Evolutionary conservation across 2,113 vertebrate species (phyloP).

Genomic region (Cyphomyrus discorhynchus): DNA sequence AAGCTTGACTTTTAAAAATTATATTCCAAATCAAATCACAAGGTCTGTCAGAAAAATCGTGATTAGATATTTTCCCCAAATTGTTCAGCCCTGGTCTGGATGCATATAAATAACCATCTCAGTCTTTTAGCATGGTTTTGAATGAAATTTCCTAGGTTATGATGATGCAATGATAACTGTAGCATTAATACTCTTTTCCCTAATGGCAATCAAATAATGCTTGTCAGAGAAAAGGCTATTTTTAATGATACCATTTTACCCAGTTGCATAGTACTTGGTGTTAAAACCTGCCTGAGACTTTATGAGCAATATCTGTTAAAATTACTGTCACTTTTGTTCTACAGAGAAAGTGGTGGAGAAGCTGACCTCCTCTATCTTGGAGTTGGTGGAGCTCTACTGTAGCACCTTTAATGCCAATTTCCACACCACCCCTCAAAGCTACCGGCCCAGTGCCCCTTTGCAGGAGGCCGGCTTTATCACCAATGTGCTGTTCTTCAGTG

Average conservation of each 20-base stretch:
- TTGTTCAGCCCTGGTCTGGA: not conserved
- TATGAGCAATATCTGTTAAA: not conserved
- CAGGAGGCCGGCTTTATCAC: constrained; percentile 77
- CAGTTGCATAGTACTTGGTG: not conserved
- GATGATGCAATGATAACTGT: not conserved
- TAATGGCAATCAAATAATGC: not conserved
- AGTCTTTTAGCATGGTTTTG: not conserved
- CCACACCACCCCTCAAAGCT: constrained; percentile 66
- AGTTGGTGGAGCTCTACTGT: constrained; percentile 90
- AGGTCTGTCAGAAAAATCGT: too few species aligned
- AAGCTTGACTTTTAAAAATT: too few species aligned
- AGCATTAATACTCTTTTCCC: not conserved
- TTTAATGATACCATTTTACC: not conserved
- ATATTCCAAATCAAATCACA: too few species aligned
- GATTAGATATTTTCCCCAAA: too few species aligned
- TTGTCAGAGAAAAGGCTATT: not conserved
- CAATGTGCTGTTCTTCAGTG: constrained; percentile 73
- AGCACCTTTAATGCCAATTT: constrained; percentile 92
- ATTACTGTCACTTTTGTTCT: not conserved
- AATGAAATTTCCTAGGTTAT: not conserved
- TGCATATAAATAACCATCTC: not conserved
- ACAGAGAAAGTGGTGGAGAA: constrained; percentile 81
- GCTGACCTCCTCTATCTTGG: constrained; percentile 82
- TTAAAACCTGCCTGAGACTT: not conserved
- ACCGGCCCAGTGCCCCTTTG: constrained; percentile 44